phyloP scores from a whole-genome alignment of 2,113 vertebrate genomes.

The Artemisiospiza belli region DNA sequence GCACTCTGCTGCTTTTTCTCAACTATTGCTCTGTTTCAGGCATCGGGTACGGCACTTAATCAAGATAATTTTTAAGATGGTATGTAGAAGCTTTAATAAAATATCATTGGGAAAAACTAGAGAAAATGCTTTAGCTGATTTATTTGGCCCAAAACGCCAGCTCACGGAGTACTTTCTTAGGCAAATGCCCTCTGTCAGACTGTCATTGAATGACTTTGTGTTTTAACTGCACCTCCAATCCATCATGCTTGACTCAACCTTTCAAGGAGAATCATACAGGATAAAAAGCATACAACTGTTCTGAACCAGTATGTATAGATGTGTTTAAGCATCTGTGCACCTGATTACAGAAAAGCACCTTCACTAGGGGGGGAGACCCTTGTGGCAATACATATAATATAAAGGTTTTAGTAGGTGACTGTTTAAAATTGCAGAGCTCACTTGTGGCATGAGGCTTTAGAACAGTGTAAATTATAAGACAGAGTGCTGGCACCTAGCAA shows the following conservation, averaged over 20 bases:
- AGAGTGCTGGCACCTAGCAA: neutral
- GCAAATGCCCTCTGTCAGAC: conserved; percentile 14
- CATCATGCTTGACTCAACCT: neutral
- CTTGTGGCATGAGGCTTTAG: neutral
- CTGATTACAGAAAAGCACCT: neutral
- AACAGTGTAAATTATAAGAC: neutral
- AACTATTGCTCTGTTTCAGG: conserved; percentile 7
- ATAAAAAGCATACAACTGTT: neutral
- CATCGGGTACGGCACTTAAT: conserved; percentile 12
- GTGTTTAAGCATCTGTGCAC: neutral
- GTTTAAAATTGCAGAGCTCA: neutral
- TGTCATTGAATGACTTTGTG: conserved; percentile 34
- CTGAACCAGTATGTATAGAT: neutral
- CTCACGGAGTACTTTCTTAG: neutral
- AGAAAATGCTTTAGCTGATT: conserved; percentile 23
- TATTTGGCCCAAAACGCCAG: conserved; percentile 23
- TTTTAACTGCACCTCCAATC: neutral
- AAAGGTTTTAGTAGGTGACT: neutral
- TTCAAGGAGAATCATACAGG: neutral
- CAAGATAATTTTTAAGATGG: conserved; percentile 21
- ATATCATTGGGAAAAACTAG: conserved; percentile 8
- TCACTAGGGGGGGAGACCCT: neutral
- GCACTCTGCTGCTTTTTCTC: neutral
- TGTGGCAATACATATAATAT: neutral
- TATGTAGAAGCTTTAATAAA: conserved; percentile 6